These are phyloP conservation scores for Parapristionchus giblindavisi DNA, from an alignment of 2,888 invertebrate genomes.

Conservation along the genomic window DNA sequence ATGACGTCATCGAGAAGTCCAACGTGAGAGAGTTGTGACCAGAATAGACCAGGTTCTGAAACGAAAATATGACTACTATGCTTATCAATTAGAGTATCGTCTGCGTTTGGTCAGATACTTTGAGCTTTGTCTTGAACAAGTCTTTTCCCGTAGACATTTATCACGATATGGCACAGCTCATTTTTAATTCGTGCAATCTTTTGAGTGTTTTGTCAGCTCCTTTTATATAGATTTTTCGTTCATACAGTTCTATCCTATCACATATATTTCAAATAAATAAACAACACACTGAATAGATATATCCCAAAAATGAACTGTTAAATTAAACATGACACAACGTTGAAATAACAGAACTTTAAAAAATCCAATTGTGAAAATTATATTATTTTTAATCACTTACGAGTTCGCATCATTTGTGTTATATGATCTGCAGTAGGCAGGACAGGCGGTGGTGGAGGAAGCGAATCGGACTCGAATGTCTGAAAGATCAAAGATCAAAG, in stretches of 20 bases:
- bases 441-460: slow-evolving; percentile 10
- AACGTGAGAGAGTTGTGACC: slow-evolving; percentile 57
- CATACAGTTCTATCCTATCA: too few species aligned
- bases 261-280: too few species aligned
- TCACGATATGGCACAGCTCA: too few species aligned
- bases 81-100: too few species aligned
- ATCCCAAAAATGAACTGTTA: too few species aligned
- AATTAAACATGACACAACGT: too few species aligned
- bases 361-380: slow-evolving; percentile 1
- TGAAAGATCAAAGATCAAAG: slow-evolving; percentile 9
- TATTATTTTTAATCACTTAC: slow-evolving; percentile 1
- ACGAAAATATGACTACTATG: too few species aligned
- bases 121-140: neutral
- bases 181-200: neutral
- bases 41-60: slow-evolving; percentile 58
- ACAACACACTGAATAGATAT: too few species aligned
- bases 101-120: neutral
- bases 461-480: neutral
- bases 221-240: neutral
- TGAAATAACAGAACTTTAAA: too few species aligned
- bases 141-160: too few species aligned
- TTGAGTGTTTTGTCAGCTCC: neutral
- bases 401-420: slow-evolving; percentile 46
- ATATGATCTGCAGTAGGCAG: slow-evolving; percentile 36
- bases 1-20: slow-evolving; percentile 63